phyloP scores from a whole-genome alignment of 2,888 invertebrate species.

The Fabriciana adippe region DNA sequence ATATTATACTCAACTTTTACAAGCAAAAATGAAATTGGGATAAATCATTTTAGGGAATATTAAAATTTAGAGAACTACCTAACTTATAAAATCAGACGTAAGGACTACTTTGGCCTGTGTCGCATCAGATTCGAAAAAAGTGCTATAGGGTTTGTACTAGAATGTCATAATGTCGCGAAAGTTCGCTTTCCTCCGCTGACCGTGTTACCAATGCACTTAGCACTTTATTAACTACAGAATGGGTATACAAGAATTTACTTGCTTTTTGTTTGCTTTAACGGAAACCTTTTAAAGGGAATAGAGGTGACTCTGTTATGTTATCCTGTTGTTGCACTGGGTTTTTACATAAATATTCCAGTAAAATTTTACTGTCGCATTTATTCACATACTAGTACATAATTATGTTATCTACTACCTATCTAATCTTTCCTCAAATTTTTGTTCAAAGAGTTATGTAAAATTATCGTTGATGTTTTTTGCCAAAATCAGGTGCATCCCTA shows the following conservation, averaged over 20 bases:
- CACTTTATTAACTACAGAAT: slow-evolving; percentile 29
- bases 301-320: slow-evolving; percentile 34
- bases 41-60: no score
- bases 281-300: slow-evolving; percentile 32
- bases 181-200: slow-evolving; percentile 50
- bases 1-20: no score
- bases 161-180: slow-evolving; percentile 48
- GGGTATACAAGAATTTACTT: slow-evolving; percentile 23
- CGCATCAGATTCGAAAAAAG: slow-evolving; percentile 1
- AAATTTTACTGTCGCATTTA: no score
- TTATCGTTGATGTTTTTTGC: no score
- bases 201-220: slow-evolving; percentile 39
- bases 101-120: not conserved
- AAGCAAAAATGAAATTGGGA: no score
- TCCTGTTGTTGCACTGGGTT: slow-evolving; percentile 12
- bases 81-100: no score
- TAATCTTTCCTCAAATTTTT: no score
- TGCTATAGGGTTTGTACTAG: slow-evolving; percentile 22
- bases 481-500: no score
- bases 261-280: slow-evolving; percentile 33
- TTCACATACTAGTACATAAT: not conserved
- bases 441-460: no score
- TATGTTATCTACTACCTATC: no score
- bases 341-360: no score
- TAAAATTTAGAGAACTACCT: no score